Evolutionary conservation across 2,113 vertebrate genomes (phyloP), one percentile per base, ranked within the genome.

Genomic region (Varanus salvator): DNA sequence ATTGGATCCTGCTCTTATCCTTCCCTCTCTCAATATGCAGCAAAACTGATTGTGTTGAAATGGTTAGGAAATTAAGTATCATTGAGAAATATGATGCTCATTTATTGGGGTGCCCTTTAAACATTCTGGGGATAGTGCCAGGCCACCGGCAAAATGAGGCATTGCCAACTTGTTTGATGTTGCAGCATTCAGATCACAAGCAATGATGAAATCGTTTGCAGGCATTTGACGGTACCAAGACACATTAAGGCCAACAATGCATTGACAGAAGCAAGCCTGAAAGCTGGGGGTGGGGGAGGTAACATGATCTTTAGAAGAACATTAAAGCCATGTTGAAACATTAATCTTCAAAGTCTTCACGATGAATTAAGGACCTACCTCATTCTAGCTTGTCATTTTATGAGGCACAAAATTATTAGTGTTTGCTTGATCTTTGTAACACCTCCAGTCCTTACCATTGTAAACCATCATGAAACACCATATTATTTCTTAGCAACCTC

Each of bases 361-460:
- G 48, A 93, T 80, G 86, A 86, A 90, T 92, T 85, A 1, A 89
- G 91, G 87, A 31, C 14, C 34, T 3, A 15, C 83, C 72, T 91
- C 80, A 50, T 34, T 50, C 85, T 87, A 90, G 81, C 84, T 89
- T 85, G n/a, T 50, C 23, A 0, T 92, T 96, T 94, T 92, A 92
- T 52, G 85, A 94, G 89, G 68, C 54, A 66, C 0, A 23, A 85
- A 87, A 89, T 66, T 85, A 80, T 50, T 90, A 8, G 54, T 50
- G 80, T 90, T 92, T 84, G 87, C 92, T 93, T 93, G 88, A 91
- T 90, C 85, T 92, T 72, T 74, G 83, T 91, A 87, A 86, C 78
- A 84, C 76, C 80, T 89, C 84, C 19, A 17, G 57, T 76, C 76
- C 82, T 48, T 81, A 72, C 75, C 85, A 64, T 38, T 57, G 88